phyloP scores from a whole-genome alignment of 2,797 vertebrate genomes.

The Acipenser ruthenus region DNA sequence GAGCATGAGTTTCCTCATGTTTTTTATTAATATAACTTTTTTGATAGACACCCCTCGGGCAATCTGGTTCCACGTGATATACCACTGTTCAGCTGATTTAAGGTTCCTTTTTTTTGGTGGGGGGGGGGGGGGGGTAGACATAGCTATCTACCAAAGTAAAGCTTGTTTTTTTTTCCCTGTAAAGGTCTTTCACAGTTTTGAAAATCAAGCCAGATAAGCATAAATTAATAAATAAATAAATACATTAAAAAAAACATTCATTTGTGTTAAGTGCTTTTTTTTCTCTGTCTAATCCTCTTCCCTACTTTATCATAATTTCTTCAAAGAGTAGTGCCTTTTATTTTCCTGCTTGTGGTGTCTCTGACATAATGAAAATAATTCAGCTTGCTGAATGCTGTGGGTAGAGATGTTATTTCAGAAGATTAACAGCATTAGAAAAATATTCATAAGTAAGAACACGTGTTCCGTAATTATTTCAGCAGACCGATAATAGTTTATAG shows the following conservation, averaged over 20 bases:
- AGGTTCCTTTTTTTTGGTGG: background rate
- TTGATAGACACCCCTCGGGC: conserved; percentile 23
- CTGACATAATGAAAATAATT: conserved; percentile 6
- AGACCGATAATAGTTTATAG: background rate
- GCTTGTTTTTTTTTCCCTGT: background rate
- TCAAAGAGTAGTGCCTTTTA: conserved; percentile 10
- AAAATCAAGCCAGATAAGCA: too few species aligned
- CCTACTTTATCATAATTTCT: background rate
- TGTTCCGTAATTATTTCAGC: background rate
- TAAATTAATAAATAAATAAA: background rate
- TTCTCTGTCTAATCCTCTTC: conserved; percentile 3
- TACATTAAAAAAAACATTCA: background rate
- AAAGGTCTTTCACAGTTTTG: too few species aligned
- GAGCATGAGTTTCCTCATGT: conserved; percentile 34
- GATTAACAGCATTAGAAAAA: conserved; percentile 10
- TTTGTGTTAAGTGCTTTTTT: conserved; percentile 2
- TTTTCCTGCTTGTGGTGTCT: conserved; percentile 10
- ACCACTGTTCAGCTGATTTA: conserved; percentile 24
- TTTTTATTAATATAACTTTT: conserved; percentile 39
- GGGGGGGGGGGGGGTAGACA: background rate
- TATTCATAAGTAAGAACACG: conserved; percentile 11
- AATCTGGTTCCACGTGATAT: background rate
- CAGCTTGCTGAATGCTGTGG: conserved; percentile 6
- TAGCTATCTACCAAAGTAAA: background rate
- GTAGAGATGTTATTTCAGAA: conserved; percentile 5